These are phyloP conservation scores for Sycophila texana DNA, from an alignment of 2,888 invertebrate genomes.

Conservation along the genomic window DNA sequence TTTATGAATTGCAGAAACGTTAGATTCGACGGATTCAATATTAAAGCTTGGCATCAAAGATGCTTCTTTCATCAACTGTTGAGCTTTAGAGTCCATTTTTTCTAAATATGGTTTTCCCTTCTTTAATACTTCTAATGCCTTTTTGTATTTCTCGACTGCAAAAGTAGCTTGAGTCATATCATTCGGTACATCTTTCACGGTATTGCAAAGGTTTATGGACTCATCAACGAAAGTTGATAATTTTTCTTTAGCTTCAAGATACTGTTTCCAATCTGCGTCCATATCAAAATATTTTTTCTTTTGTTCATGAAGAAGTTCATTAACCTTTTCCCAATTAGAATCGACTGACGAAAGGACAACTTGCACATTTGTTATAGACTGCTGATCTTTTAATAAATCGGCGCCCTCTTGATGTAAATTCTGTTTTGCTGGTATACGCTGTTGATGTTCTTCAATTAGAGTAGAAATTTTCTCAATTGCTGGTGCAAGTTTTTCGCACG, in stretches of 20 bases:
- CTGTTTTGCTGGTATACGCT: slow-evolving; percentile 81
- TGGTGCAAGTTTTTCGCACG: slow-evolving; percentile 76
- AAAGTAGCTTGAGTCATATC: slow-evolving; percentile 85
- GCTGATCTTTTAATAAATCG: slow-evolving; percentile 87
- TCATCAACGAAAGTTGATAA: slow-evolving; percentile 84
- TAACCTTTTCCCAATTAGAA: slow-evolving; percentile 87
- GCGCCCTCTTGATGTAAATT: slow-evolving; percentile 88
- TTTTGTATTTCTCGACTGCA: slow-evolving; percentile 85
- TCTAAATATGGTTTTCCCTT: slow-evolving; percentile 86
- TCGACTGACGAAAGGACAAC: slow-evolving; percentile 87
- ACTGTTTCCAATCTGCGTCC: slow-evolving; percentile 83
- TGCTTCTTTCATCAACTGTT: slow-evolving; percentile 83
- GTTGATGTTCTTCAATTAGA: slow-evolving; percentile 77
- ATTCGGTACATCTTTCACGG: slow-evolving; percentile 82
- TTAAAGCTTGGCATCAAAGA: slow-evolving; percentile 83
- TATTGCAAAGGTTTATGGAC: slow-evolving; percentile 81
- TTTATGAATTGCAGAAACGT: slow-evolving; percentile 80
- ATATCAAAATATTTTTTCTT: slow-evolving; percentile 85
- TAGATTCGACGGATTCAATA: slow-evolving; percentile 77
- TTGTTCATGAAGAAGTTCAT: slow-evolving; percentile 84
- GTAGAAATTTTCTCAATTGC: slow-evolving; percentile 78
- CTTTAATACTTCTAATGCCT: slow-evolving; percentile 84
- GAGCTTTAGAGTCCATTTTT: slow-evolving; percentile 86
- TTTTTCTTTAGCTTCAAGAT: slow-evolving; percentile 84
- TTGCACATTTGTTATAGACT: slow-evolving; percentile 87